Evolutionary conservation across 2,113 vertebrate species (phyloP), one percentile per base, ranked within the genome.

Genomic region (Carollia perspicillata): DNA sequence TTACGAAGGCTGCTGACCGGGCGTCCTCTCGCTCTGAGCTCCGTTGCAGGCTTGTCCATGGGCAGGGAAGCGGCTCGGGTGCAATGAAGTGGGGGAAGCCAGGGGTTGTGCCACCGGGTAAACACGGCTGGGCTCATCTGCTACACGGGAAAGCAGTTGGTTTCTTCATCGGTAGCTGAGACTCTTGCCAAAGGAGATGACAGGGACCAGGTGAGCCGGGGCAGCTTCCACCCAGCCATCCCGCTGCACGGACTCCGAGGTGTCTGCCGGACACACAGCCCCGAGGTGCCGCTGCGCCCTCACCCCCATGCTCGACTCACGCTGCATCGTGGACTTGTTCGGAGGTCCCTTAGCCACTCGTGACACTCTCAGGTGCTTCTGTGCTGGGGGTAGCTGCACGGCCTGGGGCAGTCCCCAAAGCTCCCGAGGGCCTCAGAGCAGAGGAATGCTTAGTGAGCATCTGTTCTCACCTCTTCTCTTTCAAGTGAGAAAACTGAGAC

Each of bases 1-100:
- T 44, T 92, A 72, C 98, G 89, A 97, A 98, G 97, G 92, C 84
- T 89, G 37, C 77, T 96, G 97, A 96, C 63, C 0, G 68, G 94
- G 71, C 11, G 28, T 84, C 95, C 63, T 87, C 74, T 87, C 84
- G 1, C n/a, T 3, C 55, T 81, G 89, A 22, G 40, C 30, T 12
- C 28, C 4, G 2, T n/a, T 30, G 60, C 33, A 13, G 2, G 55
- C 11, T 35, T 71, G 51, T 84, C 75, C 65, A 63, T 68, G 71
- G 60, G 18, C 28, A n/a, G 53, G 33, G n/a, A 12, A 2, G 18
- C 20, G 77, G 77, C 60, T 42, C 9, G 42, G 7, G 10, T 60
- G 30, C n/a, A 3, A 53, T 5, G 0, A 42, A 44, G 20, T 1
- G n/a, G 66, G 17, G 28, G 13, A 11, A 40, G 47, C 11, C 11